Conservation (phyloP, 2,888 invertebrate species). For the Drosophila stalkeri region DNA sequence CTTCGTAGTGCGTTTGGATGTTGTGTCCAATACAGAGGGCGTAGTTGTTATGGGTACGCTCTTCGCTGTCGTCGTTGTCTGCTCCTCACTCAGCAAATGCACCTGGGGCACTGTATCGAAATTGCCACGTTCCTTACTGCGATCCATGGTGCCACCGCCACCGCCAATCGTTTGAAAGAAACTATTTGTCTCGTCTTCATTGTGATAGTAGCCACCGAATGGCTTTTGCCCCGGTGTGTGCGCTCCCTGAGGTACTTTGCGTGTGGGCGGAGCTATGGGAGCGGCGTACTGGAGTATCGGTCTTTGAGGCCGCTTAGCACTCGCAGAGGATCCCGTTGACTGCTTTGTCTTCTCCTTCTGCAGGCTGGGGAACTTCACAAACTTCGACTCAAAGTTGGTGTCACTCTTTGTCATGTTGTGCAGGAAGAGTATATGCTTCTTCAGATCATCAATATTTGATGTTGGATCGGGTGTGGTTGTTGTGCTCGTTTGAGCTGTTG, state of each 20-base stretch:
- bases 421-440: slow-evolving; percentile 84
- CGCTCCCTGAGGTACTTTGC: slow-evolving; percentile 64
- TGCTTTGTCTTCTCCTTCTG: slow-evolving; percentile 78
- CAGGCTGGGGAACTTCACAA: slow-evolving; percentile 85
- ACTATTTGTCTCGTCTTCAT: slow-evolving; percentile 70
- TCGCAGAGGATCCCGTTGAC: slow-evolving; percentile 33
- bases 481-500: slow-evolving; percentile 55
- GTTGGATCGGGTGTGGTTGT: slow-evolving; percentile 68
- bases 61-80: slow-evolving; percentile 45
- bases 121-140: slow-evolving; percentile 66
- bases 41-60: slow-evolving; percentile 51
- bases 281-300: slow-evolving; percentile 81
- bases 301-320: slow-evolving; percentile 68
- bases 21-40: slow-evolving; percentile 50
- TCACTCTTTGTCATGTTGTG: slow-evolving; percentile 85
- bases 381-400: slow-evolving; percentile 84
- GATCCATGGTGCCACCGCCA: slow-evolving; percentile 21
- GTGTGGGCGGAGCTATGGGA: slow-evolving; percentile 81
- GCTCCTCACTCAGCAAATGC: slow-evolving; percentile 80
- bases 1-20: slow-evolving; percentile 78
- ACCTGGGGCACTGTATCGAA: slow-evolving; percentile 84
- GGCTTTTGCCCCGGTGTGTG: slow-evolving; percentile 64
- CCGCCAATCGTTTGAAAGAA: slow-evolving; percentile 63
- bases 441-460: slow-evolving; percentile 85
- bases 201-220: slow-evolving; percentile 79